Evolutionary conservation across 2,888 invertebrate species (phyloP).

Genomic region (Cephus nigrinus): DNA sequence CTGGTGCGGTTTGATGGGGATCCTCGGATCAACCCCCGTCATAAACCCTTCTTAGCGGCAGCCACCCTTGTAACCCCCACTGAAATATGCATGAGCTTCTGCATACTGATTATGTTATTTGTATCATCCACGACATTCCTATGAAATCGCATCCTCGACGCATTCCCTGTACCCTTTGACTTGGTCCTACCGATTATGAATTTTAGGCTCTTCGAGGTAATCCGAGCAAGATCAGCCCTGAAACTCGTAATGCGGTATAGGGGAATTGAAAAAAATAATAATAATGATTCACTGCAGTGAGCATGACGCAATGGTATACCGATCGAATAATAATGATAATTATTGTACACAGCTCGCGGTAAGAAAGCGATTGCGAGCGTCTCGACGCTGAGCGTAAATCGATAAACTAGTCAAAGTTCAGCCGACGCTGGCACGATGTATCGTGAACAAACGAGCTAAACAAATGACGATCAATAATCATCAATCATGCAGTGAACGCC

Average conservation of each 20-base stretch:
- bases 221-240: not conserved
- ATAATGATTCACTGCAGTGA: not conserved
- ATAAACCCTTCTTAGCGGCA: constrained; percentile 66
- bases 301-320: not conserved
- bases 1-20: constrained; percentile 64
- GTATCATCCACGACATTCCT: constrained; percentile 50
- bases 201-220: not conserved
- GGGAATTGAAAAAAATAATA: not conserved
- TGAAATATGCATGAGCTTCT: constrained; percentile 64
- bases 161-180: not conserved
- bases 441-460: constrained; percentile 16
- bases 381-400: constrained; percentile 8
- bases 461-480: constrained; percentile 25
- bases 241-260: not conserved
- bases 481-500: constrained; percentile 16
- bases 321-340: not conserved
- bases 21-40: constrained; percentile 65
- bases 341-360: not conserved
- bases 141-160: constrained; percentile 25
- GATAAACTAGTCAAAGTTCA: constrained; percentile 14
- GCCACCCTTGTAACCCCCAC: constrained; percentile 39
- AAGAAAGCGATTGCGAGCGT: not conserved
- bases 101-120: constrained; percentile 65
- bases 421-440: constrained; percentile 9
- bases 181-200: not conserved